Conservation (phyloP, 2,113 vertebrate species). For the Acrocephalus arundinaceus region DNA sequence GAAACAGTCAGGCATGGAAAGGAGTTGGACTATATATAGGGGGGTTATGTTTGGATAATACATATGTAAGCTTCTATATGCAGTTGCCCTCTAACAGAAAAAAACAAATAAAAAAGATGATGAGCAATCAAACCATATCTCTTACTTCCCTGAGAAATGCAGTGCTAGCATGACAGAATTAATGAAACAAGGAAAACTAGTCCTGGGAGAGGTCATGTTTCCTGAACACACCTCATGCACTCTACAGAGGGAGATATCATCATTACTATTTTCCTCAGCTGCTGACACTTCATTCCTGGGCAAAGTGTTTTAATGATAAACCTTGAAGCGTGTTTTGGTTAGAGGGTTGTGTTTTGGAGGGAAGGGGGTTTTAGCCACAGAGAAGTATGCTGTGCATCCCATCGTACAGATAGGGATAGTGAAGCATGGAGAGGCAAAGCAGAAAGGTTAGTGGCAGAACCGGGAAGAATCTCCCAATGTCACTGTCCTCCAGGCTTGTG, state of each 20-base stretch:
- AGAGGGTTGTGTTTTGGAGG: neutral
- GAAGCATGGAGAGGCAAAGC: neutral
- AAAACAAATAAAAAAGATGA: neutral
- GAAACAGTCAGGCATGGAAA: neutral
- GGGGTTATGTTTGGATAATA: neutral
- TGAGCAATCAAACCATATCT: neutral
- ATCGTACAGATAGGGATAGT: neutral
- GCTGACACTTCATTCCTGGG: neutral
- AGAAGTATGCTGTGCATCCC: neutral
- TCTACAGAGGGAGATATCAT: neutral
- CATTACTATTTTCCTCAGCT: neutral
- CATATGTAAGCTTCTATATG: neutral
- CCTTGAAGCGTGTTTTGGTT: neutral
- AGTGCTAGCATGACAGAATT: neutral
- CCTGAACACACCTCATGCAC: neutral
- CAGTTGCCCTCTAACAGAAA: neutral
- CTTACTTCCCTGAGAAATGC: neutral
- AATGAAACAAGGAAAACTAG: slow-evolving; percentile 1
- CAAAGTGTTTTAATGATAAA: neutral
- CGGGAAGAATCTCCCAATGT: neutral
- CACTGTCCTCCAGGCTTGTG: neutral
- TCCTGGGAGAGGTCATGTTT: neutral
- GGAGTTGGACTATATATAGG: neutral
- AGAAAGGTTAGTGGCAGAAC: neutral
- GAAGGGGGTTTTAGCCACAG: neutral